Evolutionary conservation across 2,113 vertebrate genomes (phyloP).

Genomic region (Sander lucioperca): DNA sequence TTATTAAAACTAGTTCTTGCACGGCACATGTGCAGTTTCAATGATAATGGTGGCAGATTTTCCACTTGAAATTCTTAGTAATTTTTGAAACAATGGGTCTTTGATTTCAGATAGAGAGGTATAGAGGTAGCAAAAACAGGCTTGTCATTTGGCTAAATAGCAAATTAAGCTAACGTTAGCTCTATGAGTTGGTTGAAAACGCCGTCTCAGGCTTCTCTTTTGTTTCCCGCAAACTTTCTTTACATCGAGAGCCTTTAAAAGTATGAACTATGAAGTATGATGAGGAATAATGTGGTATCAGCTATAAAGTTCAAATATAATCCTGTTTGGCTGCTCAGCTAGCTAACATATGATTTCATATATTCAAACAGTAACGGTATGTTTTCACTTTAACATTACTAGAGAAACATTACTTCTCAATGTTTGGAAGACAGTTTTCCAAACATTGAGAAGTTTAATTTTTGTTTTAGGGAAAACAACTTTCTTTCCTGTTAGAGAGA

Average conservation of each 20-base stretch:
- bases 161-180: too few species aligned
- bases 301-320: too few species aligned
- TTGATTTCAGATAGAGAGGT: neutral
- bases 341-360: too few species aligned
- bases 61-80: neutral
- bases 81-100: neutral
- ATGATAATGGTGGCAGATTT: too few species aligned
- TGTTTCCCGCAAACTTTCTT: too few species aligned
- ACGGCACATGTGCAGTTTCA: neutral
- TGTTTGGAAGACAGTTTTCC: constrained; percentile 2
- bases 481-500: constrained; percentile 34
- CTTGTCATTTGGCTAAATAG: neutral
- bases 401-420: too few species aligned
- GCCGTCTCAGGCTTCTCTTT: too few species aligned
- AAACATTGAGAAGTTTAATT: constrained; percentile 16
- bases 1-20: neutral
- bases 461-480: constrained; percentile 15
- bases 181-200: too few species aligned
- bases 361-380: too few species aligned
- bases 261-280: neutral
- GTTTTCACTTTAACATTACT: too few species aligned
- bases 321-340: too few species aligned
- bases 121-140: neutral
- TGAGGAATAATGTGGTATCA: too few species aligned
- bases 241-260: neutral